Evolutionary conservation across 2,797 vertebrate genomes (phyloP).

Genomic region (Poecile montanus): DNA sequence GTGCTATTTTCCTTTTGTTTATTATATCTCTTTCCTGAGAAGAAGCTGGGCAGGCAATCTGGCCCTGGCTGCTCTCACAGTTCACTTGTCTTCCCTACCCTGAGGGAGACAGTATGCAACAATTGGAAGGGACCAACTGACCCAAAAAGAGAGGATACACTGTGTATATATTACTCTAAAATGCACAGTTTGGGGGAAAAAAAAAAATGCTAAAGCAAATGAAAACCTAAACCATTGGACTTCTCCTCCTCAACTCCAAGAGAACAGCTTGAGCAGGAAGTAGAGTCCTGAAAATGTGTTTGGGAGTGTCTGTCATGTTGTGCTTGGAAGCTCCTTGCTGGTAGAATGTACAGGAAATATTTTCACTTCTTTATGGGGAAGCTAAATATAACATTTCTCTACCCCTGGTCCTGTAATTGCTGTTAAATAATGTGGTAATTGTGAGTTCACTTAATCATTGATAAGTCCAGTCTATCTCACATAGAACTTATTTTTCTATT

Average conservation of each 20-base stretch:
- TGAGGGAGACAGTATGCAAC: slow-evolving; percentile 28
- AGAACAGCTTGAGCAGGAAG: neutral
- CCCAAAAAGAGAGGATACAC: slow-evolving; percentile 55
- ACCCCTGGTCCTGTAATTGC: neutral
- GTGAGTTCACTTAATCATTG: neutral
- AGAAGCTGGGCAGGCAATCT: slow-evolving; percentile 28
- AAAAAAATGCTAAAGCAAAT: neutral
- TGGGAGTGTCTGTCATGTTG: slow-evolving; percentile 8
- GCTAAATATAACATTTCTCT: slow-evolving; percentile 2
- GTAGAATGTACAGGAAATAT: neutral
- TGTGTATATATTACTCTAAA: slow-evolving; percentile 7
- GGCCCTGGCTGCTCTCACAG: neutral
- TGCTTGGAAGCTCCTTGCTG: slow-evolving; percentile 1
- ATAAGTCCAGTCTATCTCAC: neutral
- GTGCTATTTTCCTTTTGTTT: neutral
- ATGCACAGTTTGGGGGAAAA: neutral
- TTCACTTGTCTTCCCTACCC: slow-evolving; percentile 53
- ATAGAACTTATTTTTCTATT: neutral
- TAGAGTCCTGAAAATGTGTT: slow-evolving; percentile 7
- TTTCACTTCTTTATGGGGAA: slow-evolving; percentile 20
- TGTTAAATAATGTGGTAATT: neutral
- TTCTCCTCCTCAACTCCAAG: slow-evolving; percentile 25
- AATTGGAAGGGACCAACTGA: slow-evolving; percentile 42
- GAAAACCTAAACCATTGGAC: neutral
- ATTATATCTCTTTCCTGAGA: neutral